Base-by-base conservation (phyloP, 2,113 vertebrate genomes). In the Microtus oregoni region DNA sequence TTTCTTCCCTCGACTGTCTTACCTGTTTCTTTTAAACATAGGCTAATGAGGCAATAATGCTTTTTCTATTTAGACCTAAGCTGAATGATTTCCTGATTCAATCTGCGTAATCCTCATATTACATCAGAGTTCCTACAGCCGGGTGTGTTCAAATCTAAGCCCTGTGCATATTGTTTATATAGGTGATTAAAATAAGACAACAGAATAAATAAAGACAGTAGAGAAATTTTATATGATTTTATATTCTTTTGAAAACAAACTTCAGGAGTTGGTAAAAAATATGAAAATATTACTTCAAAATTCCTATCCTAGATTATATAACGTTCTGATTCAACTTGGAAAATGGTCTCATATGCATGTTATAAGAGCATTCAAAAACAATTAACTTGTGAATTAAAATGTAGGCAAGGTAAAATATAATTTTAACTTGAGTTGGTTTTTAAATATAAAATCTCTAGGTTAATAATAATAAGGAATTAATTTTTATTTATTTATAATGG, bases 381-480 rank as follows among this genome's bases (percentile, higher is more conserved):
- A 96, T 41, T 95, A 15, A 82, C 89, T 95, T 94, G 77, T 92
- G 67, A 96, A 93, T 94, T 93, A 83, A 96, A 97, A 97, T 92
- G 22, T 75, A 90, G 91, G 72, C 14, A 96, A 95, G 81, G 87
- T 20, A 96, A 97, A 97, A 96, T 79, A 22, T 86, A 83, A 96
- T 96, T 97, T 95, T 95, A 96, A 95, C 67, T 96, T 86, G 41
- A 92, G 76, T 63, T 90, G 11, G 30, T 61, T 44, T 77, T 91
- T 87, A 91, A 89, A 96, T 78, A 14, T 8, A 95, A 96, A 96
- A 79, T 47, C 28, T 87, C 19, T 89, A 89, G 92, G 5, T 92
- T 55, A 92, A 44, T 89, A 28, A 91, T 32, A 96, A 55, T 63
- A 95, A 73, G 19, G 77, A 90, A 86, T 94, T 93, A 90, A 94